Evolutionary conservation across 2,888 invertebrate species (phyloP).

Genomic region (Lottia scabra): DNA sequence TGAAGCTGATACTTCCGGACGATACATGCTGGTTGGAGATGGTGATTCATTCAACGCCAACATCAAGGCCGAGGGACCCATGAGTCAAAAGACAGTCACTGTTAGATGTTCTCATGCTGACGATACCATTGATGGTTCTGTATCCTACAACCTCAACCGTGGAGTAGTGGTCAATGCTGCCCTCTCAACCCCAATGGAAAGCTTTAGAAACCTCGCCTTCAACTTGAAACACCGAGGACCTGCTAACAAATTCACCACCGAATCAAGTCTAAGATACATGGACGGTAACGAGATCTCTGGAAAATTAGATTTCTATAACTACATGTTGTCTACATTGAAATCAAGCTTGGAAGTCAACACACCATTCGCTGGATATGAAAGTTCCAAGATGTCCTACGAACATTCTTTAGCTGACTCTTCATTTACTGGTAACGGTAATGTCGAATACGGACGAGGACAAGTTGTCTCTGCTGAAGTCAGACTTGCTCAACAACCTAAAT

Average conservation of each 20-base stretch:
- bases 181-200: constrained; percentile 11
- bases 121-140: background rate
- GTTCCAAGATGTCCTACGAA: constrained; percentile 24
- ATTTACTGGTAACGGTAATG: background rate
- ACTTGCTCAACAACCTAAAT: background rate
- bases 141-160: background rate
- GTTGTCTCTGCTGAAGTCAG: background rate
- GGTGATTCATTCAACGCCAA: background rate
- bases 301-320: constrained; percentile 25
- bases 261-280: constrained; percentile 17
- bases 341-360: constrained; percentile 25
- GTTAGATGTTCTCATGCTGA: background rate
- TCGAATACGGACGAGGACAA: background rate
- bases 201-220: constrained; percentile 22
- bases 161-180: background rate
- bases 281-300: constrained; percentile 18
- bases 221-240: constrained; percentile 27
- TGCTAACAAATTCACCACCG: constrained; percentile 20
- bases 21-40: background rate
- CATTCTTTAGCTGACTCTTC: background rate
- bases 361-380: constrained; percentile 19
- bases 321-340: constrained; percentile 25
- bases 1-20: background rate
- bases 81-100: background rate
- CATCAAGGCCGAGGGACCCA: background rate